Percentiles rank a stretch among this genome's conserved stretches.
phyloP scores from a whole-genome alignment of 2,888 invertebrate species.

The Bedellia somnulentella region DNA sequence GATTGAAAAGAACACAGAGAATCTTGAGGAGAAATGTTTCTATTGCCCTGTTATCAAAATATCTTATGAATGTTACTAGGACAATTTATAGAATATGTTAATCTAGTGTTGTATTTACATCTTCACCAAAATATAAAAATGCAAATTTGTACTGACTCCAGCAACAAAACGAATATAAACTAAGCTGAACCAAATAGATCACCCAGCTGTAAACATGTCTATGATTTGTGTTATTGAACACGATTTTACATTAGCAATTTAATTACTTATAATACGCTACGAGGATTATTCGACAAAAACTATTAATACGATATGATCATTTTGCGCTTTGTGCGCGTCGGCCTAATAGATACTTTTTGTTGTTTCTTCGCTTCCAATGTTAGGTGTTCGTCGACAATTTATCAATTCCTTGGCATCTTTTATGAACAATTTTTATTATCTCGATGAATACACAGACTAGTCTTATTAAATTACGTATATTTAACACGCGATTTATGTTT shows the following conservation, averaged over 20 bases:
- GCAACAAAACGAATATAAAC: no score
- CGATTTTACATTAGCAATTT: slow-evolving; percentile 18
- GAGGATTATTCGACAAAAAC: slow-evolving; percentile 1
- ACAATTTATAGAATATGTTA: no score
- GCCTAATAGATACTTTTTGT: slow-evolving; percentile 4
- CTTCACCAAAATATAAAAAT: no score
- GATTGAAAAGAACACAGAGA: no score
- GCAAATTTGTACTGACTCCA: no score
- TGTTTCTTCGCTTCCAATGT: no score
- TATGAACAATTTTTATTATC: slow-evolving; percentile 1
- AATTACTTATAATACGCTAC: slow-evolving; percentile 12
- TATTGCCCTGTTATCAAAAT: no score
- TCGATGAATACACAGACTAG: slow-evolving; percentile 1
- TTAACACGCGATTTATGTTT: slow-evolving; percentile 1
- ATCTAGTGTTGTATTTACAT: no score
- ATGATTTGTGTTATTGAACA: slow-evolving; percentile 16
- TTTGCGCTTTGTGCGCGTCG: slow-evolving; percentile 3
- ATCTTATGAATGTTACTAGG: no score
- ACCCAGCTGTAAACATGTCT: no score
- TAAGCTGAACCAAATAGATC: no score
- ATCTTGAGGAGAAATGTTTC: no score
- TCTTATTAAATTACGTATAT: slow-evolving; percentile 1
- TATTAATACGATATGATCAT: slow-evolving; percentile 1
- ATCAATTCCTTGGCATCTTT: slow-evolving; percentile 3
- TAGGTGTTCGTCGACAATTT: slow-evolving; percentile 3